Evolutionary conservation across 2,888 invertebrate genomes (phyloP), one percentile per base, ranked within the genome.

Genomic region (Craniophora ligustri): DNA sequence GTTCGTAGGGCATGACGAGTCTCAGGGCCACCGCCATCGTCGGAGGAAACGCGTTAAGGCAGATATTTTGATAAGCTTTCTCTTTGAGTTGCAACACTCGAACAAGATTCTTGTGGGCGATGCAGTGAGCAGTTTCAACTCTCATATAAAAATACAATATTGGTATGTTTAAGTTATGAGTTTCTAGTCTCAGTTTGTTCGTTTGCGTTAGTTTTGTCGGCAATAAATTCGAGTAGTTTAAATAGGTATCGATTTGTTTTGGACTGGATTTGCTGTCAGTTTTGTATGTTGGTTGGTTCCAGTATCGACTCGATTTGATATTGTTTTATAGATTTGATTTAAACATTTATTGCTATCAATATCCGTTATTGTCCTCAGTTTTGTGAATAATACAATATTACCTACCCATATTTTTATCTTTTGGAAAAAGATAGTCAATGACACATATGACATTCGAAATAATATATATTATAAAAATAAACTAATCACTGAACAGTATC

Each of bases 11-110:
- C 70, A 57, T 69, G 53, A 57, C 50, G 71, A 32, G 10, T 42
- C 44, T 36, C 53, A 45, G 49, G 47, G 50, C n/a, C 65, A 32
- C 18, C 46, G 14, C 31, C 26, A 18, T 39, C 31, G 42, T 66
- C 54, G 38, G 50, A 48, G 38, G 62, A 38, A 45, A 66, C 53
- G 48, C 53, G 46, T 44, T 63, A 39, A 42, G 32, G 31, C 42
- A 50, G 63, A 35, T 61, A 49, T 71, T n/a, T 73, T 59, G 63
- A 63, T 74, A 57, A 57, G 44, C 74, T 71, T 71, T 71, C 71
- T 74, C 74, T 71, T 67, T 72, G 66, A 63, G 16, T 64, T 39
- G 56, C 38, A 63, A 68, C 35, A 11, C 38, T 30, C 10, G 45
- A n/a, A 67, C 63, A 30, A 53, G 38, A 40, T 56, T 14, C 42